A percentile compares a stretch with the other conserved stretches of the same genome.
Evolutionary conservation across 2,888 invertebrate species (phyloP).

Genomic region (Fragum sueziense): DNA sequence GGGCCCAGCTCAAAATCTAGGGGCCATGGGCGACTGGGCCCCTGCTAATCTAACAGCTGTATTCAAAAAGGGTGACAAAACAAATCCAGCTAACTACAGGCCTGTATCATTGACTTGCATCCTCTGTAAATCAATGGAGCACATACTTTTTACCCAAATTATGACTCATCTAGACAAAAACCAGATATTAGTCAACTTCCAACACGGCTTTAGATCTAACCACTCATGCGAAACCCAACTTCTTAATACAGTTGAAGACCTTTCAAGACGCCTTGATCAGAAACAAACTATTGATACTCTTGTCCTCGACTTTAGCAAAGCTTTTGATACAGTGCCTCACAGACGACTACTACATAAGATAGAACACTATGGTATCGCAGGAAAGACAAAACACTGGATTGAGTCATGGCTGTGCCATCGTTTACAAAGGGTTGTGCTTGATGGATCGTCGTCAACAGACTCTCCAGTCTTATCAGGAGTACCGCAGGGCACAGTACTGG

Average conservation of each 20-base stretch:
- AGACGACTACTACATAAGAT: slow-evolving; percentile 25
- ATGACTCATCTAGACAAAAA: slow-evolving; percentile 24
- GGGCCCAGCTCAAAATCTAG: no score
- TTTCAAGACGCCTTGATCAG: slow-evolving; percentile 4
- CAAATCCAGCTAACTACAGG: slow-evolving; percentile 29
- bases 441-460: slow-evolving; percentile 26
- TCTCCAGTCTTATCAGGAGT: slow-evolving; percentile 23
- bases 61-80: no score
- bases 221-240: slow-evolving; percentile 33
- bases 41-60: no score
- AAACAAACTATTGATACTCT: slow-evolving; percentile 17
- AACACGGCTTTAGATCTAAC: slow-evolving; percentile 37
- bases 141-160: slow-evolving; percentile 18
- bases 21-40: no score
- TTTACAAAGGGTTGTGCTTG: slow-evolving; percentile 33
- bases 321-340: slow-evolving; percentile 33
- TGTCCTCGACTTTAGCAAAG: slow-evolving; percentile 33
- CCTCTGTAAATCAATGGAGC: slow-evolving; percentile 20
- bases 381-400: slow-evolving; percentile 22
- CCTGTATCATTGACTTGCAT: slow-evolving; percentile 34
- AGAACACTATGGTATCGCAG: slow-evolving; percentile 20
- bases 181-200: slow-evolving; percentile 20
- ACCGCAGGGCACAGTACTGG: slow-evolving; percentile 35
- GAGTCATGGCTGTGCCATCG: slow-evolving; percentile 32
- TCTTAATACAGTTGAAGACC: slow-evolving; percentile 16